Evolutionary conservation across 2,113 vertebrate species (phyloP).

Genomic region (Gallinago undulata): DNA sequence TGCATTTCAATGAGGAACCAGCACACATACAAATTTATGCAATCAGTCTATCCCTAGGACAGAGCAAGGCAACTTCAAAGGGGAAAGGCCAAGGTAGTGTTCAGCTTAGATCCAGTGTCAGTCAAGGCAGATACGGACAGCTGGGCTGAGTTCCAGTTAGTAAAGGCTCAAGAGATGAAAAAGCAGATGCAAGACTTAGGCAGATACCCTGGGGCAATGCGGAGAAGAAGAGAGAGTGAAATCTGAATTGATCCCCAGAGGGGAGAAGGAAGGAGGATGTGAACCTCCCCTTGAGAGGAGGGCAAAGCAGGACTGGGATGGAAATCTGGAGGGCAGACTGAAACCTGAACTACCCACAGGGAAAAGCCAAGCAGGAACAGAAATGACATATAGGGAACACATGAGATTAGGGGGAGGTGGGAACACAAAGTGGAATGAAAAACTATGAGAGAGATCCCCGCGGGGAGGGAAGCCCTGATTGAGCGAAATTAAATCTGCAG

Average conservation of each 20-base stretch:
- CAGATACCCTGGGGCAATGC: not conserved
- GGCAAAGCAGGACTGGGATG: constrained; percentile 32
- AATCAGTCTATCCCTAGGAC: constrained; percentile 46
- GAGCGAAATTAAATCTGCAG: constrained; percentile 54
- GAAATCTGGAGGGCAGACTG: constrained; percentile 42
- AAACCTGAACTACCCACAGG: constrained; percentile 53
- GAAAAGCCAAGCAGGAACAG: constrained; percentile 55
- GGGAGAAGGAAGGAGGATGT: constrained; percentile 58
- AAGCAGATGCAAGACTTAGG: not conserved
- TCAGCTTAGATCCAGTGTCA: constrained; percentile 32
- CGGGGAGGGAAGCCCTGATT: constrained; percentile 51
- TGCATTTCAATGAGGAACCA: constrained; percentile 36
- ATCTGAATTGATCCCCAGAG: constrained; percentile 24
- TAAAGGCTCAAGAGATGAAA: constrained; percentile 41
- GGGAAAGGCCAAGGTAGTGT: constrained; percentile 22
- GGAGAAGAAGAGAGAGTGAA: not conserved
- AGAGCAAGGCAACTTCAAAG: constrained; percentile 52
- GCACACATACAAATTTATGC: constrained; percentile 59
- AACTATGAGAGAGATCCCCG: constrained; percentile 42
- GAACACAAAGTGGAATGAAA: constrained; percentile 16
- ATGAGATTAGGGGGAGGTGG: constrained; percentile 50
- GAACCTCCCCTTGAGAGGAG: constrained; percentile 37
- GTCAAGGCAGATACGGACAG: not conserved
- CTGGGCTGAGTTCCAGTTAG: not conserved
- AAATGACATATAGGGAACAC: constrained; percentile 44